A percentile compares a stretch with the other conserved stretches of the same genome.
These are phyloP conservation scores for Brachymystax lenok DNA, from an alignment of 2,797 vertebrate species.

Conservation along the genomic window DNA sequence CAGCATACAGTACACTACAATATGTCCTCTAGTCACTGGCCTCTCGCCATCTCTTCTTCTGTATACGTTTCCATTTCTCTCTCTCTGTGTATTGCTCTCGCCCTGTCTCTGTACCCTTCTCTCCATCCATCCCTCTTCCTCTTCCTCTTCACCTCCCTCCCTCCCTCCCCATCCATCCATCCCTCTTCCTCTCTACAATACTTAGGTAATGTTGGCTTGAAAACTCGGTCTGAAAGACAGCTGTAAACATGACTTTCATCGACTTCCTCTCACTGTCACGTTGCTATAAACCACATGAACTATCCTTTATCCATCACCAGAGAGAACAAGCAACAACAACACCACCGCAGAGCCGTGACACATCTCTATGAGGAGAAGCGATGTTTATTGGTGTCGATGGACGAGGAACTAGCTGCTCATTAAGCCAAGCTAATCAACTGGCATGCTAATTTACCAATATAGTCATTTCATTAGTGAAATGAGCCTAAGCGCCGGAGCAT, in stretches of 20 bases:
- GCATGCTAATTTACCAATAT: neutral
- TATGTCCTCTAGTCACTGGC: neutral
- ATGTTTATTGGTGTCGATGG: neutral
- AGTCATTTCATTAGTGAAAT: slow-evolving; percentile 9
- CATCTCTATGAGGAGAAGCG: neutral
- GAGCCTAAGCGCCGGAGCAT: neutral
- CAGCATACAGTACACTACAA: neutral
- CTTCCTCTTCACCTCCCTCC: neutral
- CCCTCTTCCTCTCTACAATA: neutral
- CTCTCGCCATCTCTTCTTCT: neutral
- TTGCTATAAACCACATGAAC: neutral
- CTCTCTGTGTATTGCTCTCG: too few relatives aligned
- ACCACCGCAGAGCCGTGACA: neutral
- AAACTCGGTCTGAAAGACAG: neutral
- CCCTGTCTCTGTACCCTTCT: too few relatives aligned
- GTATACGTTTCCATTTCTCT: too few relatives aligned
- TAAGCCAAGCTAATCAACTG: neutral
- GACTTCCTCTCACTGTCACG: neutral
- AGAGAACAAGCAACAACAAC: neutral
- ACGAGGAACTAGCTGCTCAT: neutral
- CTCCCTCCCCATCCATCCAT: neutral
- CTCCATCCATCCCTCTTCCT: too few relatives aligned
- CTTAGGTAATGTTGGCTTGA: neutral
- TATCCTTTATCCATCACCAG: neutral
- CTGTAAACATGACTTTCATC: neutral